Conservation (phyloP, 2,888 invertebrate genomes). For the Rhopalosiphum nymphaeae region DNA sequence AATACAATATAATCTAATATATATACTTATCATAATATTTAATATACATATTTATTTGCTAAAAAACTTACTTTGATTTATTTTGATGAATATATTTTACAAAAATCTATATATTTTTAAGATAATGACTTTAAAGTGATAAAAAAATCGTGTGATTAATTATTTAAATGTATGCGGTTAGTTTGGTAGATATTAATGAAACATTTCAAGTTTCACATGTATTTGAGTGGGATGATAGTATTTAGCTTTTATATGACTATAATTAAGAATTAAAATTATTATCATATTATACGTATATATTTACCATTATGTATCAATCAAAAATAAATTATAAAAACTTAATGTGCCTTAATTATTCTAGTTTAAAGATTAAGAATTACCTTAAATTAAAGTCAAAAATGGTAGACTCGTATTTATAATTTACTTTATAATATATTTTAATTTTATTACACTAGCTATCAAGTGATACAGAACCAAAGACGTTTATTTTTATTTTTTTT, state of each 20-base stretch:
- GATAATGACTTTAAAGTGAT: no score
- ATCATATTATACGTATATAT: neutral
- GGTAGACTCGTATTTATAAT: neutral
- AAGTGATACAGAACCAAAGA: neutral
- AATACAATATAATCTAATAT: no score
- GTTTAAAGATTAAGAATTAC: neutral
- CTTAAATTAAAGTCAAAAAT: neutral
- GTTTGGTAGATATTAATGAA: neutral
- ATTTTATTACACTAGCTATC: neutral
- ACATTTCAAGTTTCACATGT: neutral
- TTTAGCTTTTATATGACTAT: neutral
- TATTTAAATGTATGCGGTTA: no score
- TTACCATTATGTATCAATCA: neutral
- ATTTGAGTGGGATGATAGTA: neutral
- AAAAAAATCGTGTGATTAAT: no score
- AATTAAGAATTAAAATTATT: no score
- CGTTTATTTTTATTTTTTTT: neutral
- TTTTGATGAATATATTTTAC: no score
- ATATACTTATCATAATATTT: no score
- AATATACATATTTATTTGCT: no score
- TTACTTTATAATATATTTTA: conserved; percentile 3
- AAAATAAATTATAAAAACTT: neutral
- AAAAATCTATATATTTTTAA: no score
- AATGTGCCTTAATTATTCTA: neutral
- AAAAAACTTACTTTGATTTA: no score